Percentiles rank a stretch among this genome's conserved stretches.
These are phyloP conservation scores for Embiotoca jacksoni DNA, from an alignment of 2,113 vertebrate species.

Conservation along the genomic window DNA sequence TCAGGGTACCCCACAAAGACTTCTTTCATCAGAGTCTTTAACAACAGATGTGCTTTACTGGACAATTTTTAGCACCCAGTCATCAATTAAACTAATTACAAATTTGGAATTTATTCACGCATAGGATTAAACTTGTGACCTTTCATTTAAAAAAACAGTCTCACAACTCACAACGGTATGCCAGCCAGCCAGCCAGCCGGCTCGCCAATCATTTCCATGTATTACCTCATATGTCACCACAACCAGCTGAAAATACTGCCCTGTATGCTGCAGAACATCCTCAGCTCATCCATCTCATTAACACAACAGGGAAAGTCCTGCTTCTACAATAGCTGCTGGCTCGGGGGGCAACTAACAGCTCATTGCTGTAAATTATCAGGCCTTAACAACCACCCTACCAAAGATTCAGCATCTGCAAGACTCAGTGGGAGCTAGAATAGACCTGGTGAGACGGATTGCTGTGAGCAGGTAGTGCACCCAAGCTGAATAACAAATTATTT, in stretches of 20 bases:
- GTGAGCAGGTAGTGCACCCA: constrained; percentile 52
- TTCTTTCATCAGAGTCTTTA: constrained; percentile 1
- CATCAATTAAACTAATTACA: background rate
- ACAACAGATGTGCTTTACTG: constrained; percentile 8
- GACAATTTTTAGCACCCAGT: background rate
- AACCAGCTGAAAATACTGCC: constrained; percentile 18
- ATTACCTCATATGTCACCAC: constrained; percentile 15
- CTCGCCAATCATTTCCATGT: constrained; percentile 16
- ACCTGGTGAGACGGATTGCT: constrained; percentile 65
- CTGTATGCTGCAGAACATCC: constrained; percentile 33
- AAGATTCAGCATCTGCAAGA: constrained; percentile 61
- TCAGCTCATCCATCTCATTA: constrained; percentile 63
- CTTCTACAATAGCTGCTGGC: constrained; percentile 57
- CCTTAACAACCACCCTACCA: constrained; percentile 65
- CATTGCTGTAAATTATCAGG: constrained; percentile 71
- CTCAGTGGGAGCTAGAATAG: constrained; percentile 59
- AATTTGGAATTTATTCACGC: background rate
- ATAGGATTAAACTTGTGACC: constrained; percentile 9
- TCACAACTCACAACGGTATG: background rate
- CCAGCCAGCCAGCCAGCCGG: background rate
- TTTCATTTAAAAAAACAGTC: background rate
- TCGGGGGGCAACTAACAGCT: constrained; percentile 53
- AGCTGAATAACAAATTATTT: constrained; percentile 73
- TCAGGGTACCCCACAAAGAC: background rate
- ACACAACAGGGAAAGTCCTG: constrained; percentile 57